Base-by-base conservation (phyloP, 2,888 invertebrate species). In the Stenodera caucasica region DNA sequence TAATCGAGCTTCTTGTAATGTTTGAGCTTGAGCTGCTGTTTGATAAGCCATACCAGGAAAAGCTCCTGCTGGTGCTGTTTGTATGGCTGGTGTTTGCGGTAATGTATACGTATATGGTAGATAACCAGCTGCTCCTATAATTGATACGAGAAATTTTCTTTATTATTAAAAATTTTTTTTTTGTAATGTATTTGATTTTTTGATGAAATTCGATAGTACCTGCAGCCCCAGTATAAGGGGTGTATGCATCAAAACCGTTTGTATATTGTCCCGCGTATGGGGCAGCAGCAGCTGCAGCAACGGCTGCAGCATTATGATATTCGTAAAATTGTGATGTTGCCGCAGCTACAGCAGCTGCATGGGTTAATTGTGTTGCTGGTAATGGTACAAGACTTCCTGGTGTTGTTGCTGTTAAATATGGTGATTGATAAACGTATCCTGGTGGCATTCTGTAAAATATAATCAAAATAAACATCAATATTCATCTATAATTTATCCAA, bases 281-380 rank as follows among this genome's bases (percentile, higher is more conserved):
- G 45, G 85, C 87, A 6, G 86, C 85, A 6, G 77, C 77, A 21
- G 77, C 77, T 45, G 90, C 90, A 2, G 90, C 90, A 3, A 89
- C 89, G 0, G 89, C 88, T 12, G 88, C 88, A 7, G 83, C 83
- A 30, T 82, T 83, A n/a, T 84, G 86, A 72, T 86, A 86, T 75
- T 91, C 91, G 80, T 92, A 91, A 82, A 91, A 91, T 77, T 91
- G 91, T 76, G 91, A 87, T 75, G 92, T 90, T 72, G 89, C 91
- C 0, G 91, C 91, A 11, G 90, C 90, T 57, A 91, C 85, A 0
- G 90, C 90, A 8, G 90, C 90, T 0, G 90, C 90, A 75, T 89
- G 89, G 72, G 87, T 87, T 72, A 89, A 79, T 74, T 89, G 89
- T 29, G 63, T 89, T 30, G 84, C 81, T 63, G 87, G 88, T 71